A percentile compares a stretch with the other conserved stretches of the same genome.
Evolutionary conservation across 2,797 vertebrate species (phyloP).

Genomic region (Phrynocephalus forsythii): DNA sequence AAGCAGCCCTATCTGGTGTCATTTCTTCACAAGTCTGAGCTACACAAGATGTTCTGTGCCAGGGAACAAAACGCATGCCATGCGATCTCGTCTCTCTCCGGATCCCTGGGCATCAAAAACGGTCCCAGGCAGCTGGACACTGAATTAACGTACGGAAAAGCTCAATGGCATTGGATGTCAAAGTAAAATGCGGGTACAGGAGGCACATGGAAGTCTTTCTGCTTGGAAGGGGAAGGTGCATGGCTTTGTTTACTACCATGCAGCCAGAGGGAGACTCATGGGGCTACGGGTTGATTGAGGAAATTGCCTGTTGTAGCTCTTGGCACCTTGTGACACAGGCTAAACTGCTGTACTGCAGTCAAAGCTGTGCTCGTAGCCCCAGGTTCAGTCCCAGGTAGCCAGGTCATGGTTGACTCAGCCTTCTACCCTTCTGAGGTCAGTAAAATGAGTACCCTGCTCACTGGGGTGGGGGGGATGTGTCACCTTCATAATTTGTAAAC

Average conservation of each 20-base stretch:
- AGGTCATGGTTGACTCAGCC: no score
- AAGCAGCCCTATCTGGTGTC: slow-evolving; percentile 40
- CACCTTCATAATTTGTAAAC: no score
- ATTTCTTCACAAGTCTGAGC: neutral
- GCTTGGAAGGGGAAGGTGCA: neutral
- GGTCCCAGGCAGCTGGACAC: slow-evolving; percentile 28
- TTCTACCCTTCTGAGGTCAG: no score
- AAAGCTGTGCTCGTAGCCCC: no score
- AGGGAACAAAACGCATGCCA: slow-evolving; percentile 17
- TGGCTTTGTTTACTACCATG: neutral
- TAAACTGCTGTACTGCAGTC: no score
- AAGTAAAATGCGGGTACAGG: neutral
- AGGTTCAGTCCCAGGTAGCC: no score
- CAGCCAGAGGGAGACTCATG: neutral
- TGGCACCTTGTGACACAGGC: no score
- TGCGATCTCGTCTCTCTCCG: slow-evolving; percentile 38
- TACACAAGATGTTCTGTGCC: slow-evolving; percentile 25
- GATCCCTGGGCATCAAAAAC: slow-evolving; percentile 38
- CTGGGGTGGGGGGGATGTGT: no score
- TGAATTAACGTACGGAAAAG: neutral
- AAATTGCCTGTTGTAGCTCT: no score
- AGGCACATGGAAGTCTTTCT: neutral
- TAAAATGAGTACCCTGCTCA: no score
- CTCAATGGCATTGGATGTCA: neutral
- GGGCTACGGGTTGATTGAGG: neutral